Base-by-base conservation (phyloP, 2,888 invertebrate genomes). In the Polymixis flavicincta region DNA sequence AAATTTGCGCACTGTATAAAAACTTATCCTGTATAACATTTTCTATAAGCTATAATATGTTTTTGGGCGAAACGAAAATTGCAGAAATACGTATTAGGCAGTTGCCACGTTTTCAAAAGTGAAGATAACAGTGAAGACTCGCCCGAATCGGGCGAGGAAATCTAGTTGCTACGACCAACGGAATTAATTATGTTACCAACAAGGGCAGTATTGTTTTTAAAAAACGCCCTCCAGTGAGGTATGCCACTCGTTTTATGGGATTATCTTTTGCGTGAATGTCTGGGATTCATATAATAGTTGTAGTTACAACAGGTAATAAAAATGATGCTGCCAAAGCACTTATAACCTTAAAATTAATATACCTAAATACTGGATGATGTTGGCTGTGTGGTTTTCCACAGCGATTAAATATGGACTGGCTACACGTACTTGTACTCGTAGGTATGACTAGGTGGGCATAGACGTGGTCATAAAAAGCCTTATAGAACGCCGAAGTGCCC, bases 191-290 rank as follows among this genome's bases (percentile, higher is more conserved):
- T 63, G 63, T 73, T 63, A 42, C 66, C 37, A 78, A 70, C 69
- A 25, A 81, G 50, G 70, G 69, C 70, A 70, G 57, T 66, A 66
- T 65, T 72, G 57, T 67, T 32, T 66, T 42, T 70, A 54, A 67
- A 73, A 78, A 48, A 78, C 69, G 72, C 72, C 73, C 78, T 67
- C 61, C 11, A 14, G 52, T 78, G 61, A 73, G 59, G 73, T 69
- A 82, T 73, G 63, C 63, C 32, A 72, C 59, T 59, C 63, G 42
- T 63, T 78, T 63, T 54, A 60, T 25, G 61, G 67, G 48, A 54
- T 83, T 81, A 67, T 78, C 37, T 83, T 63, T 72, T 59, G 55
- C 55, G 50, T 65, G 55, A 42, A 65, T 63, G 48, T 70, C 52
- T 82, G 57, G 48, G 54, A 82, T 76, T 32, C 32, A 63, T 45